These are phyloP conservation scores for Bombus affinis DNA, from an alignment of 1,140 invertebrate genomes.

Conservation along the genomic window DNA sequence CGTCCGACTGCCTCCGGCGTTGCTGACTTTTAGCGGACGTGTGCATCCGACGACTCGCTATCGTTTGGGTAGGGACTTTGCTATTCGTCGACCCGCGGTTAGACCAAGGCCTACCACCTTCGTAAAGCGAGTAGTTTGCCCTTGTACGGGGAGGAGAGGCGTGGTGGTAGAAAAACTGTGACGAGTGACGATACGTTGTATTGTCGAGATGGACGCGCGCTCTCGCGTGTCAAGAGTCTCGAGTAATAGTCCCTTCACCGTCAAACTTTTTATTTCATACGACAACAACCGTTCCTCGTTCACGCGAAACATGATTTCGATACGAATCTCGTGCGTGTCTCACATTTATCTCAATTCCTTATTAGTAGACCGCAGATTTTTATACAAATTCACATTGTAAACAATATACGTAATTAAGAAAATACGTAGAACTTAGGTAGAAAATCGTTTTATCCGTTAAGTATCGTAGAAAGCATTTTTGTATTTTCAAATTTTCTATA, in stretches of 20 bases:
- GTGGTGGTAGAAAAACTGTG: not conserved
- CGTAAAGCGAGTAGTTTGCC: slow-evolving; percentile 39
- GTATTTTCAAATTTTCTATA: no score
- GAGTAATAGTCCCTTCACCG: not conserved
- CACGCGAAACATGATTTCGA: not conserved
- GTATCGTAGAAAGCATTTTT: no score
- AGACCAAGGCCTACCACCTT: slow-evolving; percentile 32
- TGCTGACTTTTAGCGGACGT: not conserved
- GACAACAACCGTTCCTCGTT: not conserved
- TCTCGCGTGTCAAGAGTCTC: not conserved
- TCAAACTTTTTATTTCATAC: not conserved
- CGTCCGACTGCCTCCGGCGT: slow-evolving; percentile 10
- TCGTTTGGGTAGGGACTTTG: not conserved
- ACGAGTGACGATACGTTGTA: not conserved
- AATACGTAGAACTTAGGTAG: no score
- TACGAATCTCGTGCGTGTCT: not conserved
- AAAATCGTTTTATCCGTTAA: no score
- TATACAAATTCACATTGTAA: no score
- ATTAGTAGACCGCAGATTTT: not conserved
- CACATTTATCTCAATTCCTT: not conserved
- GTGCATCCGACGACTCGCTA: not conserved
- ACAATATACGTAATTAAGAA: no score
- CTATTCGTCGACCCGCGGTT: slow-evolving; percentile 15
- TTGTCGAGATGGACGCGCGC: not conserved
- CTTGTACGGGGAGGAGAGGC: slow-evolving; percentile 11